Evolutionary conservation across 2,888 invertebrate genomes (phyloP).

Genomic region (Limnephilus marmoratus): DNA sequence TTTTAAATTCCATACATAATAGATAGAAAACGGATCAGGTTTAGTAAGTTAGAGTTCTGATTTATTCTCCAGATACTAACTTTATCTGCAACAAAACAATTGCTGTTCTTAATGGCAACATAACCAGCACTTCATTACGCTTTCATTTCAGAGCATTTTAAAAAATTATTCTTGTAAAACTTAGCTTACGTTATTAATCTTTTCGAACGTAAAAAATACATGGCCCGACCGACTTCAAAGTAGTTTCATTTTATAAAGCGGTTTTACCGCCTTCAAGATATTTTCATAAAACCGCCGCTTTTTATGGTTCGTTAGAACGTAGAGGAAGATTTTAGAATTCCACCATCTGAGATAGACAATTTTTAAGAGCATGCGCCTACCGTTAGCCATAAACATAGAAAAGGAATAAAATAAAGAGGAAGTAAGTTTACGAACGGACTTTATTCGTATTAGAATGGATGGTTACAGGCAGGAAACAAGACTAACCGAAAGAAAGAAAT

Average conservation of each 20-base stretch:
- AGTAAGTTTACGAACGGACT: conserved; percentile 3
- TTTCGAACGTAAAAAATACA: background rate
- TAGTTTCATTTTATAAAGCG: background rate
- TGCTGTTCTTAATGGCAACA: background rate
- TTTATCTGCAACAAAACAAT: background rate
- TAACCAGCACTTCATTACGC: background rate
- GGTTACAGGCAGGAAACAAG: background rate
- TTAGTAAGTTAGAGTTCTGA: background rate
- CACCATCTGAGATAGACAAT: background rate
- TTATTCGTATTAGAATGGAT: conserved; percentile 12
- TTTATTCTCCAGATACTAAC: background rate
- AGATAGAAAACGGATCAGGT: no score
- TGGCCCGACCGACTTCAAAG: background rate
- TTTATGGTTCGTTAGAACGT: background rate
- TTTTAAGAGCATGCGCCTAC: background rate
- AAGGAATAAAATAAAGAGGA: background rate
- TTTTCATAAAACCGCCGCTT: background rate
- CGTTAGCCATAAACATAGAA: background rate
- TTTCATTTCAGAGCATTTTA: background rate
- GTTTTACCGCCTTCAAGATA: background rate
- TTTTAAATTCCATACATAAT: no score
- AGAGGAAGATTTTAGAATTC: background rate
- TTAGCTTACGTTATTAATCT: background rate
- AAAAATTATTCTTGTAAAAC: background rate
- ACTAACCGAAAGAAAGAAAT: background rate